phyloP scores from a whole-genome alignment of 2,797 vertebrate genomes.

The Garrulus glandarius region DNA sequence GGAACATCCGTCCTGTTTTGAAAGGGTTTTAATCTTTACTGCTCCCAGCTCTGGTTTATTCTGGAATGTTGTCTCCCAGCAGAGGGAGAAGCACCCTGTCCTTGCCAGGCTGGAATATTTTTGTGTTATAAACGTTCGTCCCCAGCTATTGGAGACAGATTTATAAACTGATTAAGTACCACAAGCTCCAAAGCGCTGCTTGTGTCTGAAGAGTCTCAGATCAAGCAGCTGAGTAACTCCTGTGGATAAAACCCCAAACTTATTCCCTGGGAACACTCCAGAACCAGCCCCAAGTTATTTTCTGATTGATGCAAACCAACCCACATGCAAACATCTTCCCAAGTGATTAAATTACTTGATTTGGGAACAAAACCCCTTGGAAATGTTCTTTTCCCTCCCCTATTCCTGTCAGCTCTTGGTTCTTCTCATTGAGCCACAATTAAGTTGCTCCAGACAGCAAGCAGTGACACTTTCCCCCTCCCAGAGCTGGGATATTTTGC shows the following conservation, averaged over 20 bases:
- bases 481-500: neutral
- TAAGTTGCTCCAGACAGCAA: neutral
- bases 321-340: neutral
- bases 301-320: neutral
- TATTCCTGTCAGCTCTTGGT: fast-evolving
- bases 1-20: neutral
- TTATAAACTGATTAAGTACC: constrained; percentile 23
- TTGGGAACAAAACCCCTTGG: neutral
- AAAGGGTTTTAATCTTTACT: neutral
- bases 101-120: neutral
- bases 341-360: neutral
- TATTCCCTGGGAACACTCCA: neutral
- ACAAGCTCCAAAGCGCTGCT: neutral
- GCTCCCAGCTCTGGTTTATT: neutral
- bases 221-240: neutral
- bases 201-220: neutral
- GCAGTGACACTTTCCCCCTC: neutral
- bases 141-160: neutral
- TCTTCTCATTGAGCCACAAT: neutral
- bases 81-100: neutral
- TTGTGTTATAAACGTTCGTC: neutral
- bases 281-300: neutral
- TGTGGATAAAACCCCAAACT: neutral
- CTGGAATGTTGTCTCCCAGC: neutral
- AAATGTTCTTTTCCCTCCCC: neutral